These are phyloP conservation scores for Heliopora coerulea DNA, from an alignment of 92 coral and sea anemone genomes.

Conservation along the genomic window DNA sequence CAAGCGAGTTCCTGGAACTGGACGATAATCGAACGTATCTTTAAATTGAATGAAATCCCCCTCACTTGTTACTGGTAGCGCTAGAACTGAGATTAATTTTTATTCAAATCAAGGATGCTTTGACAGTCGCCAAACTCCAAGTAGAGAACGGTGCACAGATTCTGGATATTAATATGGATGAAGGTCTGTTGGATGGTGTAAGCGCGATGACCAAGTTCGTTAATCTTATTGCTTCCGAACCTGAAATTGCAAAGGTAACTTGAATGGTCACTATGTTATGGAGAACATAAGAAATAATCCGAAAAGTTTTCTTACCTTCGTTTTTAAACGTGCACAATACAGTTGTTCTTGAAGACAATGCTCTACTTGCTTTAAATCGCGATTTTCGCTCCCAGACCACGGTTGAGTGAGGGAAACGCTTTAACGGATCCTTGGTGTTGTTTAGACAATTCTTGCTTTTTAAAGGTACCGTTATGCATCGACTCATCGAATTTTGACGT, in stretches of 20 bases:
- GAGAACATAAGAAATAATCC: neutral
- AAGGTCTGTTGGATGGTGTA: constrained; percentile 90
- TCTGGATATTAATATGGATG: constrained; percentile 98
- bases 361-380: too few relatives aligned
- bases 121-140: constrained; percentile 83
- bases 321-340: too few relatives aligned
- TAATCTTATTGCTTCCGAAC: constrained; percentile 89
- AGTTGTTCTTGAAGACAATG: too few relatives aligned
- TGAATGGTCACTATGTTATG: neutral
- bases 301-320: neutral
- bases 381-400: too few relatives aligned
- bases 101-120: constrained; percentile 63
- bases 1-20: too few relatives aligned
- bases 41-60: too few relatives aligned
- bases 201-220: constrained; percentile 80
- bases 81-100: too few relatives aligned
- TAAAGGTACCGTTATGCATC: constrained; percentile 89
- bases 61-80: too few relatives aligned
- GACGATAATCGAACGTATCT: too few relatives aligned
- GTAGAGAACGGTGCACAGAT: constrained; percentile 98
- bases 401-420: too few relatives aligned
- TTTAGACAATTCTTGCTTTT: too few relatives aligned
- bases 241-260: constrained; percentile 90
- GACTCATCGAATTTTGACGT: constrained; percentile 97
- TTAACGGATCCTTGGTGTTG: too few relatives aligned